Percentiles rank a stretch among this genome's conserved stretches.
Conservation (phyloP, 2,113 vertebrate species). For the Nothoprocta perdicaria region DNA sequence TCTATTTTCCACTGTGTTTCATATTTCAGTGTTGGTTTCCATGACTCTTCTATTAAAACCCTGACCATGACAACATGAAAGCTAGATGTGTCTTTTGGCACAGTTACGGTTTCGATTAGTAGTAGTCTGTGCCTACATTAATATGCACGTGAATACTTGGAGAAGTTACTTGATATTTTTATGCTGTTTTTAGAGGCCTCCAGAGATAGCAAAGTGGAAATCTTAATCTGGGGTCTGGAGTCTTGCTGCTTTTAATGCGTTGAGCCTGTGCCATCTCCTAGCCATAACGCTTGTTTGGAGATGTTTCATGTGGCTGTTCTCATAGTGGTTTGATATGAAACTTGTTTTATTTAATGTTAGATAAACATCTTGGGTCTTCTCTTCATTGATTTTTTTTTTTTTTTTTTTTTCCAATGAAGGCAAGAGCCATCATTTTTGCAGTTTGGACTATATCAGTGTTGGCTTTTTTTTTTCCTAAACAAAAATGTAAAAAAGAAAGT, state of each 20-base stretch:
- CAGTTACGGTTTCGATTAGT: rapidly evolving
- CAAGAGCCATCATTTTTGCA: not conserved
- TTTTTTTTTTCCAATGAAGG: not conserved
- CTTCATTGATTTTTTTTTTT: not conserved
- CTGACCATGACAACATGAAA: not conserved
- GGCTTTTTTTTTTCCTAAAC: not conserved
- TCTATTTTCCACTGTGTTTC: not conserved
- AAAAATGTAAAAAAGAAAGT: not conserved
- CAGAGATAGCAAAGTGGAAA: not conserved
- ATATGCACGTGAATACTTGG: not conserved
- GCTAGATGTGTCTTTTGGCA: not conserved
- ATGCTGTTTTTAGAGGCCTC: not conserved
- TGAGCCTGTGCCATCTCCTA: not conserved
- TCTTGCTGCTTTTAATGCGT: not conserved
- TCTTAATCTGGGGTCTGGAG: not conserved
- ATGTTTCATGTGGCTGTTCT: not conserved
- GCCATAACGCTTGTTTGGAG: rapidly evolving
- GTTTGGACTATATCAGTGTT: not conserved
- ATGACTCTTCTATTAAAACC: not conserved
- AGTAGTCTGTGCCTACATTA: not conserved
- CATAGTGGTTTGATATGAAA: not conserved
- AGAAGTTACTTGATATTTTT: not conserved
- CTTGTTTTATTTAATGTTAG: not conserved
- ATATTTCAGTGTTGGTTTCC: not conserved
- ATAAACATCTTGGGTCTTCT: not conserved